These are phyloP conservation scores for Cyaniris semiargus DNA, from an alignment of 2,888 invertebrate genomes.

Conservation along the genomic window DNA sequence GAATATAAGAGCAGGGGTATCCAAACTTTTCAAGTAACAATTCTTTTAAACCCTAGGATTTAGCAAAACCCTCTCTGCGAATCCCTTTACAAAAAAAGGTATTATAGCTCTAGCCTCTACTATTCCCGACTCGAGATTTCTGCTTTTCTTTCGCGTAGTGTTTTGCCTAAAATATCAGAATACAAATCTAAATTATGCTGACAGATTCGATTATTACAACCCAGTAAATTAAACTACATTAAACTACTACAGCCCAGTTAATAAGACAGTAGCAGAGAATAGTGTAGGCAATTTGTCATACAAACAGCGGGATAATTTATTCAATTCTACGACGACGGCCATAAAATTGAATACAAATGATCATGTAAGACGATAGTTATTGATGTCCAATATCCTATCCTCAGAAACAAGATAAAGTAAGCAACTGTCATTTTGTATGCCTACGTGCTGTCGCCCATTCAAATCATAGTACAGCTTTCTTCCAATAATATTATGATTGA, in stretches of 20 bases:
- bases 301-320: constrained; percentile 1
- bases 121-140: not conserved
- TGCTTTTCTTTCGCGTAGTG: not conserved
- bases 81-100: too few relatives aligned
- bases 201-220: not conserved
- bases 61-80: too few relatives aligned
- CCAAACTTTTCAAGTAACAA: too few relatives aligned
- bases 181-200: too few relatives aligned
- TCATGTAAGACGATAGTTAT: constrained; percentile 13
- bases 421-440: not conserved
- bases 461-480: not conserved
- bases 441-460: not conserved
- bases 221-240: not conserved
- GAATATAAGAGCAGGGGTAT: not conserved
- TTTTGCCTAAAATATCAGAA: not conserved
- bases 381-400: not conserved
- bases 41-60: too few relatives aligned
- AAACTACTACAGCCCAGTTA: not conserved
- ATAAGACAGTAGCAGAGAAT: not conserved
- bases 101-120: not conserved
- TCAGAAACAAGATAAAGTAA: not conserved
- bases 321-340: not conserved
- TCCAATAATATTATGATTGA: not conserved
- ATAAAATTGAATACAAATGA: constrained; percentile 22
- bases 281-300: not conserved